Percentiles rank a stretch among this genome's conserved stretches.
phyloP scores from a whole-genome alignment of 23 tunicate species.

The Trididemnum miniatum region DNA sequence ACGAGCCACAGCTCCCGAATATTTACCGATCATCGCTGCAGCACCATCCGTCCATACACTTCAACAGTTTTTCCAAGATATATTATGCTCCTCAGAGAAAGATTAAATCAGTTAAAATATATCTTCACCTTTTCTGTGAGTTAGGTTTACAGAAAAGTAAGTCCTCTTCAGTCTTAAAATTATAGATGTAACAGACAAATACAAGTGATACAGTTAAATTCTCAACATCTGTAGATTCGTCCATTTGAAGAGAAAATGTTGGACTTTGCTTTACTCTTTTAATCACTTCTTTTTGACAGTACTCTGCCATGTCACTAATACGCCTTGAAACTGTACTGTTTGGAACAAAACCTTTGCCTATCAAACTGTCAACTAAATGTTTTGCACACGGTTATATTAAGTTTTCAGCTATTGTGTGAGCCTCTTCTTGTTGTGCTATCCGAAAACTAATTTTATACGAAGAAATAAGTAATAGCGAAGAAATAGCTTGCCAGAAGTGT shows the following conservation, averaged over 20 bases:
- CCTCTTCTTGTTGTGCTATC: conserved; percentile 11
- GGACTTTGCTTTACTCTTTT: conserved; percentile 32
- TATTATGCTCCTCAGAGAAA: conserved; percentile 28
- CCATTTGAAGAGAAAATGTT: conserved; percentile 35
- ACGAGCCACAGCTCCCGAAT: no score
- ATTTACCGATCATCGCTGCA: no score
- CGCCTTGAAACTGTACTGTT: conserved; percentile 21
- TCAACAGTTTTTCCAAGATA: conserved; percentile 35
- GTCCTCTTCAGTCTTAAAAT: conserved; percentile 29
- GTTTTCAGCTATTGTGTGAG: conserved; percentile 32
- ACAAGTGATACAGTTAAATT: conserved; percentile 23
- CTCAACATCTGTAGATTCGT: conserved; percentile 26
- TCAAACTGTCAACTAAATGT: conserved; percentile 11
- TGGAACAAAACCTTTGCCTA: conserved; percentile 11
- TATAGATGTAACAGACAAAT: conserved; percentile 25
- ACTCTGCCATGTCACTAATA: conserved; percentile 23
- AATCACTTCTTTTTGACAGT: conserved; percentile 28
- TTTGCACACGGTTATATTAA: conserved; percentile 21
- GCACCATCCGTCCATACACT: no score
- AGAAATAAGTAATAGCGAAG: no score
- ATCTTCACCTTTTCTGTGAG: conserved; percentile 31
- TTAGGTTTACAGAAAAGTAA: conserved; percentile 26
- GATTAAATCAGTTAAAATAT: conserved; percentile 28
- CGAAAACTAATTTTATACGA: conserved; percentile 4
- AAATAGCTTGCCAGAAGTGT: no score